These are phyloP conservation scores for Solenopsis invicta DNA, from an alignment of 1,140 invertebrate species.

Conservation along the genomic window DNA sequence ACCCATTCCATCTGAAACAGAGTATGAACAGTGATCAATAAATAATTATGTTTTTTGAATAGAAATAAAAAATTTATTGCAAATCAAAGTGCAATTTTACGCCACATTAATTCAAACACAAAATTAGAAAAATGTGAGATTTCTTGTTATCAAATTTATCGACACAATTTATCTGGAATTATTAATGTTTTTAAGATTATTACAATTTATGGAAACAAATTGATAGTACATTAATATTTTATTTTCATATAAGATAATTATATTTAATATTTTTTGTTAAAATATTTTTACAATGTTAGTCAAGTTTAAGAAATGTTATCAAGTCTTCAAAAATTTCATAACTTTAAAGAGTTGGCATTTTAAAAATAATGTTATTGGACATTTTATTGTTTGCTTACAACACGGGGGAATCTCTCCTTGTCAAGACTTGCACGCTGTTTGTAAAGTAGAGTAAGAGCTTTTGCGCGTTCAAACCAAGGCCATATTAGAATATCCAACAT, in stretches of 20 bases:
- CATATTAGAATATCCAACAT: conserved; percentile 81
- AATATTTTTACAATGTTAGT: not conserved
- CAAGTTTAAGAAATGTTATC: not conserved
- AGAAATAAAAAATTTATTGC: too few relatives aligned
- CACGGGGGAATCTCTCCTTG: conserved; percentile 59
- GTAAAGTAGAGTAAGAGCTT: conserved; percentile 77
- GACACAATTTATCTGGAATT: too few relatives aligned
- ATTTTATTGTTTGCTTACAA: conserved; percentile 56
- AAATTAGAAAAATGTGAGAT: too few relatives aligned
- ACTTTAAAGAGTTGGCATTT: not conserved
- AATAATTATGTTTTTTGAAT: conserved; percentile 11
- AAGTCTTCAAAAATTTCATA: not conserved
- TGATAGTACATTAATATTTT: not conserved
- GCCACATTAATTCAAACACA: too few relatives aligned
- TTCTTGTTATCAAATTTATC: too few relatives aligned
- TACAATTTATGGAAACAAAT: not conserved
- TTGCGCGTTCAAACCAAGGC: conserved; percentile 82
- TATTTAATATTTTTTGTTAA: not conserved
- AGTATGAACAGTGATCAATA: not conserved
- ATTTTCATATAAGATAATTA: not conserved
- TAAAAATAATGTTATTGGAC: not conserved
- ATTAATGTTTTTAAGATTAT: too few relatives aligned
- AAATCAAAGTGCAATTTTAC: too few relatives aligned
- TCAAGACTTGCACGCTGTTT: conserved; percentile 60
- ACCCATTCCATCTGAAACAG: conserved; percentile 69